Conservation (phyloP, 2,888 invertebrate species). For the Polietes domitor region DNA sequence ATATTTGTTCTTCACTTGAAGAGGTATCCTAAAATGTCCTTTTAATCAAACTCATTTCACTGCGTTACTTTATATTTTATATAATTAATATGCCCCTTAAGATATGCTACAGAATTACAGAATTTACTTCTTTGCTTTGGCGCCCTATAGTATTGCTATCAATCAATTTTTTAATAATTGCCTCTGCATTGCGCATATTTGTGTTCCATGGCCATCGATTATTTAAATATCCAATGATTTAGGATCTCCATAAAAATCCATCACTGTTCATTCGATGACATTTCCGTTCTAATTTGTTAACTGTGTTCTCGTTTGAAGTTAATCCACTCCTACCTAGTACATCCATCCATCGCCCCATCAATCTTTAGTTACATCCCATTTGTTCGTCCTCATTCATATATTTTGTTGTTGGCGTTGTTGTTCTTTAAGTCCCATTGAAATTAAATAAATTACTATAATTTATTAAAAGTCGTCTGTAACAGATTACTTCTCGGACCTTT, state of each 20-base stretch:
- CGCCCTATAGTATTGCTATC: too few species aligned
- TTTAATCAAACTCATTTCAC: too few species aligned
- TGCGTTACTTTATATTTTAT: too few species aligned
- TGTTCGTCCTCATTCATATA: background rate
- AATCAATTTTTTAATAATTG: too few species aligned
- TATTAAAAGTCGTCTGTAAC: conserved; percentile 38
- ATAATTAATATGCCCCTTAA: too few species aligned
- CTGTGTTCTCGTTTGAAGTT: background rate
- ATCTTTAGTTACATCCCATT: conserved; percentile 15
- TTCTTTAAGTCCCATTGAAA: conserved; percentile 24
- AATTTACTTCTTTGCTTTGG: too few species aligned
- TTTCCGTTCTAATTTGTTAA: conserved; percentile 1
- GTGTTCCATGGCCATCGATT: too few species aligned
- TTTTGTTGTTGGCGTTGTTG: background rate
- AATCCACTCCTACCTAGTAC: background rate
- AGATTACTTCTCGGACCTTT: conserved; percentile 36
- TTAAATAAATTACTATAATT: conserved; percentile 43
- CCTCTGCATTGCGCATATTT: too few species aligned
- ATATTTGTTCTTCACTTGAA: too few species aligned
- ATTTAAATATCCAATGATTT: too few species aligned
- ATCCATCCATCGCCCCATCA: background rate
- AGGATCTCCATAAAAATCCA: background rate
- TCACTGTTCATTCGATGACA: conserved; percentile 17
- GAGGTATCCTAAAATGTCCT: too few species aligned
- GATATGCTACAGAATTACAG: too few species aligned